Base-by-base conservation (phyloP, 2,888 invertebrate genomes). In the Mantis religiosa region DNA sequence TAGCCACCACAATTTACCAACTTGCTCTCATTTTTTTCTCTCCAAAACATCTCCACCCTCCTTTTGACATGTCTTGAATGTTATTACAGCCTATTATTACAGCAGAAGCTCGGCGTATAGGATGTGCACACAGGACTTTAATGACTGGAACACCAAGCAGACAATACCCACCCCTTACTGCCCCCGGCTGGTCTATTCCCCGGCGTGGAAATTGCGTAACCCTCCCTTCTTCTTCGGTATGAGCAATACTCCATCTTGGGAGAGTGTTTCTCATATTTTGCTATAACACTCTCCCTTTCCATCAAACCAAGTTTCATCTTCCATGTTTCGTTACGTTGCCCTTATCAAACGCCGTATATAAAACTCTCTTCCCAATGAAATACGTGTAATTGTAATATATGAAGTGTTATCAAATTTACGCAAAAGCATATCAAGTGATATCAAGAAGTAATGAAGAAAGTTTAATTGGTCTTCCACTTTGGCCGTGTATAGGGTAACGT, bases 81-180 rank as follows among this genome's bases (percentile, higher is more conserved):
- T 87, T 87, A 87, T 87, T 87, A 82, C 87, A 87, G 87, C 87
- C 87, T 87, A 87, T 87, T 87, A 87, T 87, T 87, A 87, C 87
- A 34, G 87, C 27, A 87, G 81, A 82, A 82, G 82, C 54, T 71
- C 54, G 54, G 54, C 20, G 54, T 81, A 87, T 87, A 87, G 87
- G 87, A 87, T 87, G 87, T 34, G 54, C 54, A 71, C 54, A 34
- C 87, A 87, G 82, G 82, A n/a, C 87, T 87, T 87, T 87, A 87
- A 87, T 87, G 87, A 87, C 87, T 27, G 81, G 81, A 30, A 81
- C 71, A 71, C 71, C 86, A 81, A 82, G 82, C 82, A 82, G 87
- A 87, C 87, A 87, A 87, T 87, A 87, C 54, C 54, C 54, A 71
- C 54, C 54, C 41, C 54, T 20, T 41, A 87, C 30, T 34, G 82